Percentiles rank a stretch among this genome's conserved stretches.
Conservation (phyloP, 2,113 vertebrate genomes). For the Cynocephalus volans region DNA sequence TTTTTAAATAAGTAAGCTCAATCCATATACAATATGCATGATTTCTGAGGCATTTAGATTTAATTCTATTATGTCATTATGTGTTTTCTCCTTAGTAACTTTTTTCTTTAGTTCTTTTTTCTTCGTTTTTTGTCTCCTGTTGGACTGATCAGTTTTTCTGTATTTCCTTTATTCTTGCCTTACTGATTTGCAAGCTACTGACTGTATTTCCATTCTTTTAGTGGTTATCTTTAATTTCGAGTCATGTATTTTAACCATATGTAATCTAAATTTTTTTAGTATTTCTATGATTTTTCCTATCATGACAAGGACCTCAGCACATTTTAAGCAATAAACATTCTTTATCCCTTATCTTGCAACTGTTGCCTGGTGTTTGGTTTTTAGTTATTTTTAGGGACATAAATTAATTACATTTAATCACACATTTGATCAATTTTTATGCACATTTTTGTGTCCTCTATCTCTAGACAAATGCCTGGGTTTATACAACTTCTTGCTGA, state of each 20-base stretch:
- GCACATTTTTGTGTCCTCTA: not conserved
- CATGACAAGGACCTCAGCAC: not conserved
- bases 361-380: not conserved
- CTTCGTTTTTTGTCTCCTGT: not conserved
- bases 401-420: constrained; percentile 8
- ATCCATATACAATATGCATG: not conserved
- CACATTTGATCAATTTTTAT: not conserved
- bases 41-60: not conserved
- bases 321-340: not conserved
- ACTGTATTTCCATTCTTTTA: not conserved
- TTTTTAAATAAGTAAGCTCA: not conserved
- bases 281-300: not conserved
- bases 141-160: not conserved
- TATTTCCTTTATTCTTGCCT: not conserved
- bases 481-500: not conserved
- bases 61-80: not conserved
- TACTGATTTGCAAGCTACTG: not conserved
- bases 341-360: not conserved
- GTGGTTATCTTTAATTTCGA: not conserved
- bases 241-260: not conserved
- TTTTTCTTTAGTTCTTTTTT: not conserved
- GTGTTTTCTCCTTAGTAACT: not conserved
- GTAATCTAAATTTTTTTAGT: constrained; percentile 2
- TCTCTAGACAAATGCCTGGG: not conserved
- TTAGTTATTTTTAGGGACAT: not conserved